These are phyloP conservation scores for Myotis daubentonii DNA, from an alignment of 2,797 vertebrate genomes.

Conservation along the genomic window DNA sequence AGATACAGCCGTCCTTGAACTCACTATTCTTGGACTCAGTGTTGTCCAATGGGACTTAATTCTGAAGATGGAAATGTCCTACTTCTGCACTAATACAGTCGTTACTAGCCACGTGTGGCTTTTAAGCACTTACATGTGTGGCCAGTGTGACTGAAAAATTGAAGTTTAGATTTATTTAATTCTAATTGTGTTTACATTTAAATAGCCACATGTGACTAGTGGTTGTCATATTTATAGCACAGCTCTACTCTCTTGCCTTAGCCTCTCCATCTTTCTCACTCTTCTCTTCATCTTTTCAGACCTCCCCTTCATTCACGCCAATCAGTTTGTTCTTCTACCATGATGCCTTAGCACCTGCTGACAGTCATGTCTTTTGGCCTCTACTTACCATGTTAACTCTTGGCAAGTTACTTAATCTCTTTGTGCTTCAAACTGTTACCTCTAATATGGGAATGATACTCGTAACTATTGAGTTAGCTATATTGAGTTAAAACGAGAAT, in stretches of 20 bases:
- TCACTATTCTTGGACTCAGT: background rate
- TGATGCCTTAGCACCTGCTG: background rate
- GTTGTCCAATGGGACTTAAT: background rate
- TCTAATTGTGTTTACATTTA: constrained; percentile 12
- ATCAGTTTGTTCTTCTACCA: background rate
- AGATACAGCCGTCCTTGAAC: background rate
- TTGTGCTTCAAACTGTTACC: background rate
- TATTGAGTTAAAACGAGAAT: background rate
- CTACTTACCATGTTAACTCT: background rate
- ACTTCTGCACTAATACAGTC: background rate
- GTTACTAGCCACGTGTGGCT: background rate
- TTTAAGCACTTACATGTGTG: constrained; percentile 18
- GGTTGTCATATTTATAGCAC: background rate
- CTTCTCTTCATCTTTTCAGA: background rate
- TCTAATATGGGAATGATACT: background rate
- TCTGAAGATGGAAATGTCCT: background rate
- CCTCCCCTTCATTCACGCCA: background rate
- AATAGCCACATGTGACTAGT: background rate
- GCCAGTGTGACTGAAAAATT: background rate
- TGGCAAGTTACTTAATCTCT: background rate
- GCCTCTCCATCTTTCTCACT: background rate
- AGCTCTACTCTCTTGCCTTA: background rate
- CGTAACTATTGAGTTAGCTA: background rate
- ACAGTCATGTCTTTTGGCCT: background rate
- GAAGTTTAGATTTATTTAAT: background rate